Evolutionary conservation across 2,113 vertebrate genomes (phyloP), one percentile per base, ranked within the genome.

Genomic region (Solenodon paradoxus): DNA sequence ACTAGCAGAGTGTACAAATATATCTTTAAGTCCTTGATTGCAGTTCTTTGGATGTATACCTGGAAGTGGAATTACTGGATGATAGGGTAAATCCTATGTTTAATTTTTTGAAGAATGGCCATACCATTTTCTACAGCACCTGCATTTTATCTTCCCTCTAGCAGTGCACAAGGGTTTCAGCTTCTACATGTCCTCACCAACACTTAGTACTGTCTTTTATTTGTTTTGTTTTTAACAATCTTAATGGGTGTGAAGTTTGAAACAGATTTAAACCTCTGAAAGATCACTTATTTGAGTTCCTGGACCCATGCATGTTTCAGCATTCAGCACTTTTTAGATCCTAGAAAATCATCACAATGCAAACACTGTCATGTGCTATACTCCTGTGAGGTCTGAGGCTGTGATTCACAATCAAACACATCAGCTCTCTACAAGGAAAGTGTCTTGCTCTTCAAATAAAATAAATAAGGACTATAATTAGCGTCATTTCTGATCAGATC

Each of bases 391-490:
- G 17, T 83, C 63, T 55, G 35, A 71, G 66, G 22, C 66, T 72
- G 35, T n/a, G 78, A 51, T 30, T 78, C 38, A 11, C 9, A 63
- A 84, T 74, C 69, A 93, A 89, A 51, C 59, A 72, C 55, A 10
- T 49, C 93, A 75, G 57, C 68, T 89, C 88, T 94, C 78, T 35
- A n/a, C 42, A 94, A n/a, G 82, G 71, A 86, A 81, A 93, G 63
- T 38, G 15, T 61, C 61, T 64, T 88, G 35, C 63, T 26, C 5
- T 47, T 74, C 30, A 83, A 92, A 61, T 90, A 68, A 45, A n/a
- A 83, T 38, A 83, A 84, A 90, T 55, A 38, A 80, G 71, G 32
- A 75, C 85, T 51, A 4, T 53, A 57, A 87, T 42, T 92, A 77
- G 66, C 53, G 45, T 55, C 57, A 26, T 80, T 96, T 95, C 59